A percentile compares a stretch with the other conserved stretches of the same genome.
Conservation (phyloP, 2,113 vertebrate genomes). For the Nothoprocta pentlandii region DNA sequence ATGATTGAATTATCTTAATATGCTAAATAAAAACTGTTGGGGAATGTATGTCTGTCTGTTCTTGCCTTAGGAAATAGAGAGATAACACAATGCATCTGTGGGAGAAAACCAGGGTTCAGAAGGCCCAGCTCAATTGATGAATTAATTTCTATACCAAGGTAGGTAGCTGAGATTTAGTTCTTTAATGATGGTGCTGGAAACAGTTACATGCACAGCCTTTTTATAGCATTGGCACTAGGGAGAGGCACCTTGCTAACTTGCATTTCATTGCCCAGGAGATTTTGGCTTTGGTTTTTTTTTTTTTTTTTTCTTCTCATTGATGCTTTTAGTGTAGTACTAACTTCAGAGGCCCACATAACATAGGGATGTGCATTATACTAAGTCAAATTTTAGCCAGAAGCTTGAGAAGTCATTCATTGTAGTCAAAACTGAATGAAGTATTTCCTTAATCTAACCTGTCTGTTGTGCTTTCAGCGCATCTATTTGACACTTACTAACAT, state of each 20-base stretch:
- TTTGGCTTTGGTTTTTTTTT: background rate
- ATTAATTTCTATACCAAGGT: background rate
- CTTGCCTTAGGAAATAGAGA: background rate
- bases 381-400: background rate
- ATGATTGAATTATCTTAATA: background rate
- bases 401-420: background rate
- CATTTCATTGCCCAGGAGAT: background rate
- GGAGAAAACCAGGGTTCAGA: background rate
- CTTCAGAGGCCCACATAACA: background rate
- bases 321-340: background rate
- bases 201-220: background rate
- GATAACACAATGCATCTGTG: background rate
- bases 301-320: background rate
- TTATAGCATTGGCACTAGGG: background rate
- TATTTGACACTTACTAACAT: background rate
- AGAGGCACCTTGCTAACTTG: background rate
- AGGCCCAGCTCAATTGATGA: background rate
- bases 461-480: background rate
- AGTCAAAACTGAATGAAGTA: background rate
- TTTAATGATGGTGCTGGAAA: fast-evolving
- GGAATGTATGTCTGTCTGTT: background rate
- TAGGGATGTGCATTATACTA: background rate
- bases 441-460: background rate
- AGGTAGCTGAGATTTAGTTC: background rate
- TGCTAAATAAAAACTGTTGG: background rate